Percentiles rank a stretch among this genome's conserved stretches.
phyloP scores from a whole-genome alignment of 1,140 invertebrate species.

The Neodiprion virginianus region DNA sequence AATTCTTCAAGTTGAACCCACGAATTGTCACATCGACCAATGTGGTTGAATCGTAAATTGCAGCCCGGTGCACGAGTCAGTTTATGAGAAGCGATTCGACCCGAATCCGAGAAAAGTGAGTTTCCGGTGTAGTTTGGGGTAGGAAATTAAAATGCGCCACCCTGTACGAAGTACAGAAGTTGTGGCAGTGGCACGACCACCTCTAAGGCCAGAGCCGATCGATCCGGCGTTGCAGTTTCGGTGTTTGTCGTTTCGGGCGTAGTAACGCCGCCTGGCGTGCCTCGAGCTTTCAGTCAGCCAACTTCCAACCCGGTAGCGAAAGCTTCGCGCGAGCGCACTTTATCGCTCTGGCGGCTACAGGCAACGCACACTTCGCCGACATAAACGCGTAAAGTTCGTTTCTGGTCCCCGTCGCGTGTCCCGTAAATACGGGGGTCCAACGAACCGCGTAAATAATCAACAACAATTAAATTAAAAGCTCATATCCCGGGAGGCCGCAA shows the following conservation, averaged over 20 bases:
- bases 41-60: too few species aligned
- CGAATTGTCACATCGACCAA: too few species aligned
- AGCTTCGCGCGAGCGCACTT: background rate
- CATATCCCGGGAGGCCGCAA: background rate
- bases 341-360: background rate
- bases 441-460: background rate
- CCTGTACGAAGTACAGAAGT: background rate
- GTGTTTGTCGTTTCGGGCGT: background rate
- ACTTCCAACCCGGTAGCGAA: background rate
- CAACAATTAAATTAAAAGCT: slow-evolving; percentile 4
- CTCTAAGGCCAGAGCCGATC: background rate
- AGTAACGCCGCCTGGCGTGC: background rate
- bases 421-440: background rate
- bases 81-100: too few species aligned
- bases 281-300: background rate
- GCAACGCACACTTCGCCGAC: too few species aligned
- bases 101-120: too few species aligned
- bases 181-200: too few species aligned
- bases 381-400: background rate
- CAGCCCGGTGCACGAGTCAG: too few species aligned
- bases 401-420: background rate
- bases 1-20: too few species aligned
- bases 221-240: background rate
- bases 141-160: background rate
- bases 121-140: too few species aligned